These are phyloP conservation scores for Chironomus riparius DNA, from an alignment of 2,888 invertebrate species.

Conservation along the genomic window DNA sequence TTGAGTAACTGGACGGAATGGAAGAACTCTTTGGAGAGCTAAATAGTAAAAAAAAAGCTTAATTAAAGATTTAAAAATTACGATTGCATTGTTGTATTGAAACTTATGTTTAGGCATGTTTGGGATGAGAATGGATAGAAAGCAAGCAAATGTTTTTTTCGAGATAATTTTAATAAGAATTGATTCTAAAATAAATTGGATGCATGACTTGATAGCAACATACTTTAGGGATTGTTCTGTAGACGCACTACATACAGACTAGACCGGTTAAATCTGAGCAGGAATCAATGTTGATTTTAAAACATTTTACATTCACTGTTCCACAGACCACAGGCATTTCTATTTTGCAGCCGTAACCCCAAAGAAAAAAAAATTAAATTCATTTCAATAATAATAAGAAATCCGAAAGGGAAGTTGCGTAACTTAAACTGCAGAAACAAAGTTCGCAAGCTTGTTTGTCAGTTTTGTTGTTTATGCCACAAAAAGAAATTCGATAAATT, in stretches of 20 bases:
- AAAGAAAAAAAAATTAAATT: no score
- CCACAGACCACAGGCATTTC: neutral
- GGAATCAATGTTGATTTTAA: neutral
- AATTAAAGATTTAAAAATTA: neutral
- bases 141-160: no score
- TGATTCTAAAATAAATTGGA: neutral
- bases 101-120: neutral
- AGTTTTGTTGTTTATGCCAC: neutral
- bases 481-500: no score
- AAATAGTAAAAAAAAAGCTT: neutral
- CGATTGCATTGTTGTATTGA: neutral
- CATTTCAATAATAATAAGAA: neutral
- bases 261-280: neutral
- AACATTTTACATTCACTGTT: neutral
- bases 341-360: no score
- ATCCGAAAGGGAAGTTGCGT: neutral
- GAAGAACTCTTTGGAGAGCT: neutral
- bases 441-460: neutral
- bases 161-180: neutral
- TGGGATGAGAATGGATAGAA: neutral
- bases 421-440: neutral
- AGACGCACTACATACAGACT: no score
- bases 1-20: no score
- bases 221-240: neutral
- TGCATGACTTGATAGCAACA: neutral